Base-by-base conservation (phyloP, 2,888 invertebrate genomes). In the Morpho deidamia region DNA sequence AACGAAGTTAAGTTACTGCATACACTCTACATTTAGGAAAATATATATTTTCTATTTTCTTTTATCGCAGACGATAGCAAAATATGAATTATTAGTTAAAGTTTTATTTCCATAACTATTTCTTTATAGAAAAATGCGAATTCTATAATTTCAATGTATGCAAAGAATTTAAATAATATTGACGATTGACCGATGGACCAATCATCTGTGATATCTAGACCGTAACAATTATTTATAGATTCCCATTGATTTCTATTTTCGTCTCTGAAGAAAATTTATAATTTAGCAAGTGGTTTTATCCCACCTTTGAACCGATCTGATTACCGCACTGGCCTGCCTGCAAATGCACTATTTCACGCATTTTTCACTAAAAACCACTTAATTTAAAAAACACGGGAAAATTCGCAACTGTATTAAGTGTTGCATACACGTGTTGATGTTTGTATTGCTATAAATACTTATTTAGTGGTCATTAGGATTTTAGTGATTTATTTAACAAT, bases 341-440 rank as follows among this genome's bases (percentile, higher is more conserved):
- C 62, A 97, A 90, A 85, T 97, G 96, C 65, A 97, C 96, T 72
- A 97, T 97, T 93, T 97, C 97, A 90, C 97, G 94, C 97, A 97
- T 97, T 78, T 76, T 61, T 56, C 42, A 63, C 56, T 61, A 56
- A 51, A 61, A 67, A 55, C 62, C 71, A 71, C 69, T 69, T 63
- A 64, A 35, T 54, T 66, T 62, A 64, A 70, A 64, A 70, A 63
- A 61, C 57, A 59, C 56, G 49, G 58, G 55, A 1, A 62, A 68
- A 67, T 53, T 63, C 46, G 57, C 55, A 56, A 58, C 68, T 71
- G 70, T 69, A 68, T 64, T 62, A 63, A 65, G 69, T 64, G 55
- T 57, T 53, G 53, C 49, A 55, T 14, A 48, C 71, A 72, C 70
- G 70, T 67, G 69, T 23, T 57, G 58, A 43, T 51, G 43, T 37